Percentiles rank a stretch among this genome's conserved stretches.
phyloP scores from a whole-genome alignment of 2,888 invertebrate genomes.

The Aporophyla nigra region DNA sequence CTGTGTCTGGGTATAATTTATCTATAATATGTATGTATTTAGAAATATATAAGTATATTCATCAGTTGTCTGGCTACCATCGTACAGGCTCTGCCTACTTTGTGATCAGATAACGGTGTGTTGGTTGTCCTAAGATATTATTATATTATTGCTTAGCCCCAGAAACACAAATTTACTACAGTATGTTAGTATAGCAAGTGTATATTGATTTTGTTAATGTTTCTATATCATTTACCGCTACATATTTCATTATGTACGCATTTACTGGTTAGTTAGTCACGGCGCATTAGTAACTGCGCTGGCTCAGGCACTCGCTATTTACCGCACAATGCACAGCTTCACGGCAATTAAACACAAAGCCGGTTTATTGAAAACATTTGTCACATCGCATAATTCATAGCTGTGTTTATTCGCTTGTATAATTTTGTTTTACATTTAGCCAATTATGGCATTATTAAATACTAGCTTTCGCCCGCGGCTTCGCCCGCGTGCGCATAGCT shows the following conservation, averaged over 20 bases:
- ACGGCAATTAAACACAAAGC: slow-evolving; percentile 21
- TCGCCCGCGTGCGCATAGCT: no score
- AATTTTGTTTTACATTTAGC: not conserved
- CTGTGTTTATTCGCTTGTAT: slow-evolving; percentile 8
- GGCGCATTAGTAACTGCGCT: not conserved
- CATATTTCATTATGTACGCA: not conserved
- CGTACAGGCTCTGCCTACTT: no score
- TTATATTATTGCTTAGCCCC: no score
- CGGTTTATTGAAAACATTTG: slow-evolving; percentile 44
- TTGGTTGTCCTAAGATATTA: no score
- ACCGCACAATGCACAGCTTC: not conserved
- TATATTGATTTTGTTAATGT: not conserved
- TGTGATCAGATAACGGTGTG: no score
- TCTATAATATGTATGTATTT: no score
- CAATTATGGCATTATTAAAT: not conserved
- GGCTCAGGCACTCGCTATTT: slow-evolving; percentile 13
- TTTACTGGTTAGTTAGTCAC: slow-evolving; percentile 3
- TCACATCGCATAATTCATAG: not conserved
- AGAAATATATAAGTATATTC: no score
- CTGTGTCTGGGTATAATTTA: no score
- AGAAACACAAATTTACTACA: no score
- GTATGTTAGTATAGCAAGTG: not conserved
- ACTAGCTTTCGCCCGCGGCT: no score
- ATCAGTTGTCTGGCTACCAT: no score
- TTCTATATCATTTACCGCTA: slow-evolving; percentile 20